Percentiles rank a stretch among this genome's conserved stretches.
These are phyloP conservation scores for Agrochola lota DNA, from an alignment of 2,888 invertebrate species.

Conservation along the genomic window DNA sequence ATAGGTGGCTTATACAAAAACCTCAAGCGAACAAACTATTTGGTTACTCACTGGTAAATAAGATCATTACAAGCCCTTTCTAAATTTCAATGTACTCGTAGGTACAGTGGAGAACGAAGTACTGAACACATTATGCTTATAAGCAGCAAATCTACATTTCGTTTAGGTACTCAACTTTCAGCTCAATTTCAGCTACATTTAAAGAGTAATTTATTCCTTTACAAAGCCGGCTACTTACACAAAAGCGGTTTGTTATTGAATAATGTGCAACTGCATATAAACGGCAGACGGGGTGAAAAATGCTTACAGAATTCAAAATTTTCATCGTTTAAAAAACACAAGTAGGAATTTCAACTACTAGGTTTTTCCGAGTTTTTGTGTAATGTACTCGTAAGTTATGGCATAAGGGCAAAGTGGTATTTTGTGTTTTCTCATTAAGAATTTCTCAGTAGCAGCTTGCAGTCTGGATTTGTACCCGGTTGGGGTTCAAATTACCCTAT, in stretches of 20 bases:
- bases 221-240: slow-evolving; percentile 13
- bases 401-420: too few relatives aligned
- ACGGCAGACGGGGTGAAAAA: neutral
- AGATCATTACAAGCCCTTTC: neutral
- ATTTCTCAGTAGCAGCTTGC: neutral
- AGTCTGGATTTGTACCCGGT: neutral
- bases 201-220: slow-evolving; percentile 42
- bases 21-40: neutral
- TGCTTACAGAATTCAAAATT: neutral
- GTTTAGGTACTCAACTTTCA: slow-evolving; percentile 5
- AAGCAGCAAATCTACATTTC: slow-evolving; percentile 17
- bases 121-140: neutral
- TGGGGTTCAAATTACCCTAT: neutral
- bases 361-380: too few relatives aligned
- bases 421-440: neutral
- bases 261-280: slow-evolving; percentile 2
- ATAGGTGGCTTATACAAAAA: neutral
- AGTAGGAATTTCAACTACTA: too few relatives aligned
- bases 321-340: neutral
- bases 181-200: slow-evolving; percentile 11
- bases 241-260: slow-evolving; percentile 17
- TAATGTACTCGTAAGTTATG: too few relatives aligned
- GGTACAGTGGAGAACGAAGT: neutral
- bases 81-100: neutral
- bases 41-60: neutral